Conservation (phyloP, 2,797 vertebrate species). For the Mormyrus proboscirostris region DNA sequence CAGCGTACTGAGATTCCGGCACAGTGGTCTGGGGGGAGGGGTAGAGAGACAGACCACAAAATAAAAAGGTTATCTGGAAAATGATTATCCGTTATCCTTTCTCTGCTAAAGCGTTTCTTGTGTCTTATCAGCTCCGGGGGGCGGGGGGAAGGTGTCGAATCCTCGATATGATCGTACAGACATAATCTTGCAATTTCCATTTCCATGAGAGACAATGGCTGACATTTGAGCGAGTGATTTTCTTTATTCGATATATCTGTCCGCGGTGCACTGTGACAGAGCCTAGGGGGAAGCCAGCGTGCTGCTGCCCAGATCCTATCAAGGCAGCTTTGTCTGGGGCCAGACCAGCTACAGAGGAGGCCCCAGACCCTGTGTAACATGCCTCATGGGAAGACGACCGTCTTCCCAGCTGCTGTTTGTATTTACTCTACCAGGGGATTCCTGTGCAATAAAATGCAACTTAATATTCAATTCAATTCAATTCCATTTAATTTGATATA, state of each 20-base stretch:
- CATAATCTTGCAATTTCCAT: conserved; percentile 29
- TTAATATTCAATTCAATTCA: neutral
- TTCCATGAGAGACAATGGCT: conserved; percentile 43
- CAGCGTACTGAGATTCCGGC: conserved; percentile 45
- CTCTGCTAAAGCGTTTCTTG: neutral
- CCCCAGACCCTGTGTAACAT: neutral
- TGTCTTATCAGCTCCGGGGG: neutral
- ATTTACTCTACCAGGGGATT: neutral
- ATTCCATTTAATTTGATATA: neutral
- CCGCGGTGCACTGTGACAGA: neutral
- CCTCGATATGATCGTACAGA: conserved; percentile 45
- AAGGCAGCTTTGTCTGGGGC: neutral
- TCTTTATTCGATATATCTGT: conserved; percentile 35
- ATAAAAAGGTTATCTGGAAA: neutral
- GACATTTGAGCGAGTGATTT: conserved; percentile 50
- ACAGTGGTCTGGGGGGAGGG: conserved; percentile 42
- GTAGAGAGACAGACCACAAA: neutral
- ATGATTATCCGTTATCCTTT: neutral
- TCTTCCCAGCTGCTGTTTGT: neutral
- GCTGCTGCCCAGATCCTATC: neutral
- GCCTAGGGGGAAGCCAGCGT: neutral
- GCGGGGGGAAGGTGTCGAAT: conserved; percentile 26
- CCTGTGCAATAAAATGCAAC: neutral
- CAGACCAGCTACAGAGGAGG: neutral
- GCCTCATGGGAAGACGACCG: neutral